phyloP scores from a whole-genome alignment of 2,113 vertebrate species.

The Tautogolabrus adspersus region DNA sequence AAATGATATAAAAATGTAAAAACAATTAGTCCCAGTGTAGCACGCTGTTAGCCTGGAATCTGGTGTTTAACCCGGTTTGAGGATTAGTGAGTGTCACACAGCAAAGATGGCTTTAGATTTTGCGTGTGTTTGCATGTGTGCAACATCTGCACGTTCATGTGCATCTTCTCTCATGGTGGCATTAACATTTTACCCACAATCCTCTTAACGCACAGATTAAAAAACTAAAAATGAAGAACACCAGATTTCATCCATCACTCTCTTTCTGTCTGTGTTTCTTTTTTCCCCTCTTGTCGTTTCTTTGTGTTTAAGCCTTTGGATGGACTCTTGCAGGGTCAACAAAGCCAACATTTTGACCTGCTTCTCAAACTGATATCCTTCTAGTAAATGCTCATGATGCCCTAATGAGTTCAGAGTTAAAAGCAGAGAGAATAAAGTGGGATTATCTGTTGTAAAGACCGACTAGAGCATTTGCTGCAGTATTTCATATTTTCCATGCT shows the following conservation, averaged over 20 bases:
- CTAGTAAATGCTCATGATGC: background rate
- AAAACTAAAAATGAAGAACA: constrained; percentile 47
- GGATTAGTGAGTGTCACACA: constrained; percentile 53
- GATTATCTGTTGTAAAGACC: too few species aligned
- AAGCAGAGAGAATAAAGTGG: background rate
- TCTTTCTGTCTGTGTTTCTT: background rate
- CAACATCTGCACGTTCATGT: constrained; percentile 56
- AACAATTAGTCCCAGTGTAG: constrained; percentile 5
- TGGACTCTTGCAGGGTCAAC: constrained; percentile 1
- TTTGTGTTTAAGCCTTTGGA: constrained; percentile 26
- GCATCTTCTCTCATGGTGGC: constrained; percentile 30
- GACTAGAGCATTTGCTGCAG: background rate
- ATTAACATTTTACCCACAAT: constrained; percentile 61
- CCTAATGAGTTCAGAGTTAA: background rate
- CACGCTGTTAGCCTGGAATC: background rate
- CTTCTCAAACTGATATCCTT: background rate
- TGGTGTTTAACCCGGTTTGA: background rate
- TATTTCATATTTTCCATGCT: background rate
- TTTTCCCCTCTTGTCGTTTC: background rate
- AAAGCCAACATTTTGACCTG: background rate
- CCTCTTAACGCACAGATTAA: constrained; percentile 69
- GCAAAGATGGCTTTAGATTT: constrained; percentile 39
- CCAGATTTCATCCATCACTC: constrained; percentile 22
- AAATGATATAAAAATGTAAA: background rate
- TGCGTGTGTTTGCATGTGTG: constrained; percentile 25